phyloP scores from a whole-genome alignment of 2,113 vertebrate species.

The Lycaon pictus region DNA sequence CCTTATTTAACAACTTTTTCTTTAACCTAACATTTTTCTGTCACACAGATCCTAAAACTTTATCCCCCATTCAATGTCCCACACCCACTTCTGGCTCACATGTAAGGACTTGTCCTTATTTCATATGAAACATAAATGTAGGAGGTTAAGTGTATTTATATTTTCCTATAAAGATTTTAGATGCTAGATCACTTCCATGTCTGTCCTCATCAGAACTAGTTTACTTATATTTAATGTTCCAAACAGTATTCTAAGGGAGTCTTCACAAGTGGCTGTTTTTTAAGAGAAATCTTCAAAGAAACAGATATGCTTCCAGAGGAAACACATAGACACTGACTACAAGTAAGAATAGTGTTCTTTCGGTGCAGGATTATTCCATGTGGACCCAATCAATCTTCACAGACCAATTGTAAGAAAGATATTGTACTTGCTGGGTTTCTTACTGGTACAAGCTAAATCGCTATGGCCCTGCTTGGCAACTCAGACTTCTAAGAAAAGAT shows the following conservation, averaged over 20 bases:
- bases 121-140: neutral
- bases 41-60: neutral
- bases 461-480: conserved; percentile 23
- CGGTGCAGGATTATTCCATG: neutral
- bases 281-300: conserved; percentile 23
- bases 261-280: neutral
- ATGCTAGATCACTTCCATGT: neutral
- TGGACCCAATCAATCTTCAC: neutral
- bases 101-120: neutral
- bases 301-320: neutral
- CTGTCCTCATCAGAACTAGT: neutral
- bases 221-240: conserved; percentile 18
- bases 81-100: neutral
- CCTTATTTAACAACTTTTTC: neutral
- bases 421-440: neutral
- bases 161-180: neutral
- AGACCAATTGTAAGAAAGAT: neutral
- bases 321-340: neutral
- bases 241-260: conserved; percentile 32
- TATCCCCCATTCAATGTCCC: neutral
- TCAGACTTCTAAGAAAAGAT: conserved; percentile 26
- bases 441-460: neutral
- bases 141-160: neutral
- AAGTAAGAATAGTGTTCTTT: neutral
- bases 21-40: neutral